Percentiles rank a stretch among this genome's conserved stretches.
These are phyloP conservation scores for Acanthococcus lagerstroemiae DNA, from an alignment of 2,888 invertebrate species.

Conservation along the genomic window DNA sequence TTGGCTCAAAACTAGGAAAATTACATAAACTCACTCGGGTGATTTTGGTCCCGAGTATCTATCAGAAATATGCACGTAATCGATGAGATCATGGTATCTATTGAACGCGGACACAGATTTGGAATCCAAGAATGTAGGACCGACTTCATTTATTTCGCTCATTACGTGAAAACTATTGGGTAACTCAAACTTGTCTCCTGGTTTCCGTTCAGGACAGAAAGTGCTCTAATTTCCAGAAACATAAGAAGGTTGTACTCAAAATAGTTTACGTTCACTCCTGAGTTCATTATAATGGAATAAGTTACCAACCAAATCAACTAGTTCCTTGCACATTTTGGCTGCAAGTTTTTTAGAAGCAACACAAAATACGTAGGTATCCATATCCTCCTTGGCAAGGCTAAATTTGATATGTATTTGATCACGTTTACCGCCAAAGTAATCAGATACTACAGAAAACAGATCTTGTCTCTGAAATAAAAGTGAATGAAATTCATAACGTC, in stretches of 20 bases:
- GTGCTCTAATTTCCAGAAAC: slow-evolving; percentile 57
- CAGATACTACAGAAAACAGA: slow-evolving; percentile 72
- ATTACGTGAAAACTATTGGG: slow-evolving; percentile 64
- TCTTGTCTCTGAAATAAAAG: slow-evolving; percentile 66
- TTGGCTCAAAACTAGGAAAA: no score
- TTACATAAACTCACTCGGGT: slow-evolving; percentile 76
- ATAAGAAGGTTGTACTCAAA: background rate
- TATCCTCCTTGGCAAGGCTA: slow-evolving; percentile 76
- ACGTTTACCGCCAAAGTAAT: slow-evolving; percentile 68
- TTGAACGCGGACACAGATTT: slow-evolving; percentile 62
- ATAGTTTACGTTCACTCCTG: background rate
- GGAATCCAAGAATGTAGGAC: slow-evolving; percentile 71
- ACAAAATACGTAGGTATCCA: slow-evolving; percentile 88
- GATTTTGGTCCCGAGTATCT: slow-evolving; percentile 85
- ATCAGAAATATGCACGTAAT: slow-evolving; percentile 95
- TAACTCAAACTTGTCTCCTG: slow-evolving; percentile 69
- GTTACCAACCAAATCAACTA: slow-evolving; percentile 70
- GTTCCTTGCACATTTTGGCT: slow-evolving; percentile 74
- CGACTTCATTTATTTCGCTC: slow-evolving; percentile 84
- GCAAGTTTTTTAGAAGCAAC: slow-evolving; percentile 83
- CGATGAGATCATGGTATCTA: slow-evolving; percentile 73
- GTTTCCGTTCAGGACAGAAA: slow-evolving; percentile 72
- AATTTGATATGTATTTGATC: slow-evolving; percentile 82
- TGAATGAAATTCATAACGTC: no score
- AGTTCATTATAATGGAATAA: background rate